These are phyloP conservation scores for Lasioglossum calceatum DNA, from an alignment of 2,888 invertebrate genomes.

Conservation along the genomic window DNA sequence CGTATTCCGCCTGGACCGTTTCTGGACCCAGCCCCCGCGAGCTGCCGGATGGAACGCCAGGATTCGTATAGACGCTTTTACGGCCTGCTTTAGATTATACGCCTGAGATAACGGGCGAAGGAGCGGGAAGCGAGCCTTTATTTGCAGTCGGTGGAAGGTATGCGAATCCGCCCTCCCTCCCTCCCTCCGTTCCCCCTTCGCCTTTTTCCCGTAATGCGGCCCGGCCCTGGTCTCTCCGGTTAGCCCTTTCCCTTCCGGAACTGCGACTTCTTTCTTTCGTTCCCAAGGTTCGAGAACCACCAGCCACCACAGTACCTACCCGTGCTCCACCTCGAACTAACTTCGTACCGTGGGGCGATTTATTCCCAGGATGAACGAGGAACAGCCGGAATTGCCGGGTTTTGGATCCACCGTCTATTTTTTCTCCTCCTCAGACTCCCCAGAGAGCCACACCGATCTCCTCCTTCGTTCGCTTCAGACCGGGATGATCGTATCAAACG, in stretches of 20 bases:
- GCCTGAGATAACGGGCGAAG: constrained; percentile 77
- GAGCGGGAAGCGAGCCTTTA: constrained; percentile 63
- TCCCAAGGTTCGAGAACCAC: constrained; percentile 13
- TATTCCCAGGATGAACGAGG: constrained; percentile 52
- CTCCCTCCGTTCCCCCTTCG: background rate
- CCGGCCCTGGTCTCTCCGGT: constrained; percentile 25
- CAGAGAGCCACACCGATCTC: background rate
- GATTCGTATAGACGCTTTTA: constrained; percentile 77
- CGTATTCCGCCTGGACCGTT: constrained; percentile 71
- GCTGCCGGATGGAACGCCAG: constrained; percentile 46
- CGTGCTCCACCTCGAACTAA: constrained; percentile 27
- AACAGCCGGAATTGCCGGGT: constrained; percentile 43
- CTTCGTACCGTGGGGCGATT: constrained; percentile 52
- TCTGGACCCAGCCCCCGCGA: background rate
- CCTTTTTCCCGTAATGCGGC: constrained; percentile 58
- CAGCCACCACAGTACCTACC: background rate
- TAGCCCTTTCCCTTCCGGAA: constrained; percentile 46
- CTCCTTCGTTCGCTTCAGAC: background rate
- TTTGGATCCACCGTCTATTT: constrained; percentile 19
- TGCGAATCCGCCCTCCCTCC: constrained; percentile 56
- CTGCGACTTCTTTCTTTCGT: constrained; percentile 46
- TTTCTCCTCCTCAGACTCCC: background rate
- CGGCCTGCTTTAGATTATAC: constrained; percentile 80
- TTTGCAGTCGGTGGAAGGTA: constrained; percentile 65
- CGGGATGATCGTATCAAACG: background rate